These are phyloP conservation scores for Sesia bembeciformis DNA, from an alignment of 2,888 invertebrate species.

Conservation along the genomic window DNA sequence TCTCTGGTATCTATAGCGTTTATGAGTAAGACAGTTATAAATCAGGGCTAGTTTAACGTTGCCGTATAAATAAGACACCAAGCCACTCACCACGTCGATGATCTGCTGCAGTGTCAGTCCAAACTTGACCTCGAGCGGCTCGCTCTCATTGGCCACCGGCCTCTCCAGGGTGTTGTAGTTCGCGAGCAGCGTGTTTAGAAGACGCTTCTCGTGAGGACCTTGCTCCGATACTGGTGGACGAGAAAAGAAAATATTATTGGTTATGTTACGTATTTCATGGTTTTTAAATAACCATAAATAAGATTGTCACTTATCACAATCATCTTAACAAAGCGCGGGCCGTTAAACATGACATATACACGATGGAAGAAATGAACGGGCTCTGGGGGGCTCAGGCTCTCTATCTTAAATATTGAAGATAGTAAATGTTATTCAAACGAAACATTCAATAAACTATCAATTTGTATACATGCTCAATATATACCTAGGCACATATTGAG, in stretches of 20 bases:
- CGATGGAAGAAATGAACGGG: too few species aligned
- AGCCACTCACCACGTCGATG: slow-evolving; percentile 91
- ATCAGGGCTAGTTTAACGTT: not conserved
- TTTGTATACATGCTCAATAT: too few species aligned
- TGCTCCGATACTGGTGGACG: slow-evolving; percentile 83
- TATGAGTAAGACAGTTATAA: not conserved
- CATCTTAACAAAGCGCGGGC: too few species aligned
- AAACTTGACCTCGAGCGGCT: slow-evolving; percentile 91
- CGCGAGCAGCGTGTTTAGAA: slow-evolving; percentile 87
- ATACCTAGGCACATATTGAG: too few species aligned
- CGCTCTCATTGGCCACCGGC: slow-evolving; percentile 93
- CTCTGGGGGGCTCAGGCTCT: too few species aligned
- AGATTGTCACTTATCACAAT: too few species aligned
- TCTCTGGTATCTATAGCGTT: not conserved
- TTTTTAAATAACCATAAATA: too few species aligned
- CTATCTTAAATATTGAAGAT: too few species aligned
- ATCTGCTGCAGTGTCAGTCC: slow-evolving; percentile 94
- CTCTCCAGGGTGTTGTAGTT: slow-evolving; percentile 92
- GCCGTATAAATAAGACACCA: not conserved
- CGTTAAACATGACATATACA: too few species aligned
- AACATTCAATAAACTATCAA: too few species aligned
- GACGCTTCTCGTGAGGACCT: slow-evolving; percentile 91
- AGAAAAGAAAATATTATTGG: not conserved
- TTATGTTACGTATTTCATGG: too few species aligned
- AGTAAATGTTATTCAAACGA: too few species aligned